Percentiles rank a stretch among this genome's conserved stretches.
Conservation (phyloP, 2,113 vertebrate species). For the Lasiurus cinereus region DNA sequence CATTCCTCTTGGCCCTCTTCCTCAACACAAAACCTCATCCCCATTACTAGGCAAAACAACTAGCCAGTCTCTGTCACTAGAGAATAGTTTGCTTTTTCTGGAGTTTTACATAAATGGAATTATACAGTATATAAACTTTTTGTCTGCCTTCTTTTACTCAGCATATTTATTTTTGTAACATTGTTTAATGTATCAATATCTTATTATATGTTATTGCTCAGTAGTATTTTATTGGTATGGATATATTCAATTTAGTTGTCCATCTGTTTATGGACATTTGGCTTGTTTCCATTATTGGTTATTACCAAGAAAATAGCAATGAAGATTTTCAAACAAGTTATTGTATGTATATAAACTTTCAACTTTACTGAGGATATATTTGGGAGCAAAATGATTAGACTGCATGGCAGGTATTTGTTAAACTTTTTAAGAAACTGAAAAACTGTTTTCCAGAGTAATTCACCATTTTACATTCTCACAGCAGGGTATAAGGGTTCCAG, state of each 20-base stretch:
- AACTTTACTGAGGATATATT: background rate
- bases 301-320: background rate
- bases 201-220: no score
- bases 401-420: background rate
- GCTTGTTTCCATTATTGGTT: background rate
- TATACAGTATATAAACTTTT: background rate
- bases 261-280: background rate
- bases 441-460: background rate
- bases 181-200: background rate
- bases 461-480: background rate
- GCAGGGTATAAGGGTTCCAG: rapidly evolving
- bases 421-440: background rate
- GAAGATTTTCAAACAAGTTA: background rate
- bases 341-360: background rate
- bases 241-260: background rate
- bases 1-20: background rate
- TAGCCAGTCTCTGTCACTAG: background rate
- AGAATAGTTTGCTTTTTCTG: background rate
- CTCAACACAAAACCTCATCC: background rate
- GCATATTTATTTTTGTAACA: background rate
- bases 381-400: background rate
- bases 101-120: background rate
- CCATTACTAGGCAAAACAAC: background rate
- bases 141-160: background rate
- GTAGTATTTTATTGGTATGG: no score